Conservation (phyloP, 2,113 vertebrate genomes). For the Panthera leo region DNA sequence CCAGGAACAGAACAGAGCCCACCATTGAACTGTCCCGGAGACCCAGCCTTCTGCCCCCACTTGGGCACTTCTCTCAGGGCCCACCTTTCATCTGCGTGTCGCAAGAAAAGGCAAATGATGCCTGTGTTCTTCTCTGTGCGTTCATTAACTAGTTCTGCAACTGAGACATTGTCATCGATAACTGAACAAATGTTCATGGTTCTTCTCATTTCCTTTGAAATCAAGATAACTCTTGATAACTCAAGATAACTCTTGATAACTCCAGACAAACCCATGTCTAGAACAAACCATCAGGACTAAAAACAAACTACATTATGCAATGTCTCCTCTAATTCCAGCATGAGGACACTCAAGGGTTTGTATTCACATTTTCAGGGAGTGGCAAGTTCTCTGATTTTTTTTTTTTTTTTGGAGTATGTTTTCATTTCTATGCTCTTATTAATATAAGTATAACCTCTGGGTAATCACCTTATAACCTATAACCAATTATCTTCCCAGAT, state of each 20-base stretch:
- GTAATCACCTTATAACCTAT: not conserved
- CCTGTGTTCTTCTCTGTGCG: not conserved
- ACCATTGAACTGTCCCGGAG: not conserved
- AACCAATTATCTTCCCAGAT: not conserved
- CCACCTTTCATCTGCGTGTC: not conserved
- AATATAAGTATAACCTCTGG: not conserved
- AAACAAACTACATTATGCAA: rapidly evolving
- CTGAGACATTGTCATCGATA: not conserved
- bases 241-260: not conserved
- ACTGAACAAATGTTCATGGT: not conserved
- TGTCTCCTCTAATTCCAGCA: not conserved
- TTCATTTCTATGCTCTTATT: not conserved
- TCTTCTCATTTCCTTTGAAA: not conserved
- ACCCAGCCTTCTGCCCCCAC: not conserved
- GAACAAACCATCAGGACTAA: not conserved
- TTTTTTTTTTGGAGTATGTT: not conserved
- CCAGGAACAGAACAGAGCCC: not conserved
- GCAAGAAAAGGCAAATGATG: not conserved
- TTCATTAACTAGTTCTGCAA: not conserved
- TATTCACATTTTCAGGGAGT: not conserved
- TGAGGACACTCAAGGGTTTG: not conserved
- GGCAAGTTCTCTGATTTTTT: not conserved
- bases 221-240: not conserved
- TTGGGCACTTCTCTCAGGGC: not conserved
- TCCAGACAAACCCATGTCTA: not conserved